These are phyloP conservation scores for Centroberyx gerrardi DNA, from an alignment of 2,797 vertebrate species.

Conservation along the genomic window DNA sequence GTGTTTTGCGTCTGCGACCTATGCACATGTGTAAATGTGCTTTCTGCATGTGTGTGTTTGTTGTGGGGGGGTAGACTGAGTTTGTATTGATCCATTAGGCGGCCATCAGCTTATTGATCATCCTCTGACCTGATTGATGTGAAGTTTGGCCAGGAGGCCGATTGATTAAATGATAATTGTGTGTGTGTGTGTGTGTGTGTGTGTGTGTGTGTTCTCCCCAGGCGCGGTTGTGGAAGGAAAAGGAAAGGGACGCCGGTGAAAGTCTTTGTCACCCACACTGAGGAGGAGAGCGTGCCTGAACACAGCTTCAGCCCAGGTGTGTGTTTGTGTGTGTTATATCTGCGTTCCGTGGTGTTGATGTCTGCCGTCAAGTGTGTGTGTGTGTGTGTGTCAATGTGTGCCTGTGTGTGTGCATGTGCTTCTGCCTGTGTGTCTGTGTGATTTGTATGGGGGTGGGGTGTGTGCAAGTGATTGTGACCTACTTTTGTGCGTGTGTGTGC, in stretches of 20 bases:
- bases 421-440: conserved; percentile 61
- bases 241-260: conserved; percentile 89
- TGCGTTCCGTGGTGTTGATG: conserved; percentile 51
- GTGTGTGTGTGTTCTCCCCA: conserved; percentile 62
- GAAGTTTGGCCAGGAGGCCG: conserved; percentile 60
- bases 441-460: conserved; percentile 23
- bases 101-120: conserved; percentile 70
- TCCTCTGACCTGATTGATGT: conserved; percentile 69
- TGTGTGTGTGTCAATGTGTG: conserved; percentile 46
- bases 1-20: not conserved
- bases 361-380: conserved; percentile 26
- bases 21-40: not conserved
- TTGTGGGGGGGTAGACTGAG: conserved; percentile 10
- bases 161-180: conserved; percentile 78
- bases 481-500: conserved; percentile 36
- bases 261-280: conserved; percentile 85
- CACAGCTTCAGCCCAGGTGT: conserved; percentile 82
- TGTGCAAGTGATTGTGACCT: conserved; percentile 44
- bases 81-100: conserved; percentile 59
- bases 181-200: conserved; percentile 41
- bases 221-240: conserved; percentile 88
- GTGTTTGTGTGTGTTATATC: conserved; percentile 59
- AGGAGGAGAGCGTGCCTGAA: conserved; percentile 84
- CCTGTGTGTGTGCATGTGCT: conserved; percentile 14
- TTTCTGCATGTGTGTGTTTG: conserved; percentile 2